Base-by-base conservation (phyloP, 2,888 invertebrate genomes). In the Nomada fabriciana region DNA sequence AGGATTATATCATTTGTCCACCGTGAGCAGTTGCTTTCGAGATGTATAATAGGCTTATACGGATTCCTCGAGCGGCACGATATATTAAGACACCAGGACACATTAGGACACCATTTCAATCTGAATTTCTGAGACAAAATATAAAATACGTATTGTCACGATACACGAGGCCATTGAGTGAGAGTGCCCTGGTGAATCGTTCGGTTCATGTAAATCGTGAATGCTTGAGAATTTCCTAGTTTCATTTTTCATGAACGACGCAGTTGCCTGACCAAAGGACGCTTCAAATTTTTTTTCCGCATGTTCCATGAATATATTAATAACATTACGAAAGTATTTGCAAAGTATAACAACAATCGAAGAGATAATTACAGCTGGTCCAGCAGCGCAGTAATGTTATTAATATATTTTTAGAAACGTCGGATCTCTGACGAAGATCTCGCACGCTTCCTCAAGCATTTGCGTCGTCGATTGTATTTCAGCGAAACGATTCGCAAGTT, bases 331-430 rank as follows among this genome's bases (percentile, higher is more conserved):
- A 60, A 69, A 55, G 20, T 77, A 77, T 71, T 61, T 71, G 29
- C 60, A 68, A 82, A 72, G 60, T 64, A 57, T 59, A 73, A 75
- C 42, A 78, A 77, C 52, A 71, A 75, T 75, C 65, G 52, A 80
- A 69, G 57, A 55, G 50, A 59, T 64, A 80, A 68, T 71, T 71
- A 77, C 52, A 67, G 80, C 84, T 86, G 86, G 60, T 80, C 86
- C 86, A 86, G 86, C 86, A 86, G 86, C 86, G 67, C 10, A 60
- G 53, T 57, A 76, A 69, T 60, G 68, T 80, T 74, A 29, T 67
- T 74, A 76, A 67, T 59, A 72, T 64, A 73, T 77, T 59, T 60
- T 57, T 57, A 53, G 57, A 47, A 53, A 13, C 47, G 13, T 71
- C 36, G 10, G 43, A 55, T 67, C 20, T 42, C n/a, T 20, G 5